A percentile compares a stretch with the other conserved stretches of the same genome.
These are phyloP conservation scores for Stegastes partitus DNA, from an alignment of 2,113 vertebrate species.

Conservation along the genomic window DNA sequence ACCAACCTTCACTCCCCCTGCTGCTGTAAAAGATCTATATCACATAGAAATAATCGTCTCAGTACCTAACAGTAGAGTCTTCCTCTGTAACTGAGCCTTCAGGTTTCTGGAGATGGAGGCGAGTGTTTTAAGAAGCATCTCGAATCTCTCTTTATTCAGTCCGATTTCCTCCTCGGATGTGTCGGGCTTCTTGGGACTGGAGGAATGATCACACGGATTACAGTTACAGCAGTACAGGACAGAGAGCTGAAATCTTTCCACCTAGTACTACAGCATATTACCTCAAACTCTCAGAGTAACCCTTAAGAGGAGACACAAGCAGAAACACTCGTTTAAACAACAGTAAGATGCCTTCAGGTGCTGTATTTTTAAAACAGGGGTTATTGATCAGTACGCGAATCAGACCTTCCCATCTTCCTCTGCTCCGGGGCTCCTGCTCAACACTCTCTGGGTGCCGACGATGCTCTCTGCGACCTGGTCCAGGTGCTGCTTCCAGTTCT, in stretches of 20 bases:
- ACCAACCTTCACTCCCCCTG: background rate
- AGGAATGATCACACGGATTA: background rate
- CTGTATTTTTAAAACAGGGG: background rate
- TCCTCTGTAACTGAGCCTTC: constrained; percentile 80
- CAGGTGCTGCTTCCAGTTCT: constrained; percentile 77
- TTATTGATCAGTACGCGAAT: too few species aligned
- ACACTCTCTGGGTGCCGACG: constrained; percentile 29
- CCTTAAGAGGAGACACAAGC: constrained; percentile 61
- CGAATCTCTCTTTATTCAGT: constrained; percentile 76
- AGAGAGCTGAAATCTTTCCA: background rate
- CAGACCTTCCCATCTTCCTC: constrained; percentile 52
- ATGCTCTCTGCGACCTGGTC: constrained; percentile 72
- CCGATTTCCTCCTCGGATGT: constrained; percentile 67
- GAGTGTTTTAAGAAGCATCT: constrained; percentile 77
- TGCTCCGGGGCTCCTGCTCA: constrained; percentile 26
- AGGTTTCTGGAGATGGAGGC: constrained; percentile 76
- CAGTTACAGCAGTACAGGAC: background rate
- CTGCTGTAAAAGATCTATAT: background rate
- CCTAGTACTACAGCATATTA: constrained; percentile 37
- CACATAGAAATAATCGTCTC: background rate
- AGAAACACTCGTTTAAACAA: constrained; percentile 13
- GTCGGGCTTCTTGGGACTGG: constrained; percentile 75
- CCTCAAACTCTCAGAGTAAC: constrained; percentile 64
- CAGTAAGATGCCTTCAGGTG: background rate
- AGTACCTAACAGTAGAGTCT: constrained; percentile 80